phyloP scores from a whole-genome alignment of 2,113 vertebrate species.

The Motacilla tschutschensis region DNA sequence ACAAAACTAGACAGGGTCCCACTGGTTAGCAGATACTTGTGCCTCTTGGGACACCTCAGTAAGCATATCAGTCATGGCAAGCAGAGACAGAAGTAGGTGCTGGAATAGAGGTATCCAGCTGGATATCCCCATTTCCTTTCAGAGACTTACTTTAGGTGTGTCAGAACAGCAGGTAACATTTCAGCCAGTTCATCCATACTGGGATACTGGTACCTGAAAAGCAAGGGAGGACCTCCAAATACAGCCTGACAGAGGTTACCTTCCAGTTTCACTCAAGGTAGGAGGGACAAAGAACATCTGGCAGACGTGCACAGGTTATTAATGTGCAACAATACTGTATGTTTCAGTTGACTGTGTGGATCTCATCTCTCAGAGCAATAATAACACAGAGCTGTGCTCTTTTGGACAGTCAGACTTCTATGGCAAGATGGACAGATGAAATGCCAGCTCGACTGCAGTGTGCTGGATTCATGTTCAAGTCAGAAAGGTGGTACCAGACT shows the following conservation, averaged over 20 bases:
- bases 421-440: neutral
- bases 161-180: constrained; percentile 89
- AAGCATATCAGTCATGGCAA: neutral
- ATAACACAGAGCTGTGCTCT: neutral
- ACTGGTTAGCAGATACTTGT: neutral
- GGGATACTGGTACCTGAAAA: constrained; percentile 90
- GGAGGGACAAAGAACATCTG: neutral
- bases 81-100: neutral
- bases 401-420: neutral
- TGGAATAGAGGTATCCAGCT: neutral
- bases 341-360: neutral
- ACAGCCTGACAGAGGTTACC: neutral
- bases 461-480: neutral
- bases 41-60: neutral
- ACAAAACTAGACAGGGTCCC: neutral
- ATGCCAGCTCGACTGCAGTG: neutral
- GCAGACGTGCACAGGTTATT: neutral
- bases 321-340: neutral
- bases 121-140: neutral
- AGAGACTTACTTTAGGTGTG: constrained; percentile 85
- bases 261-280: neutral
- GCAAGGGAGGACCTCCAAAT: neutral
- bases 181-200: constrained; percentile 92
- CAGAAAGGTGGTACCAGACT: neutral
- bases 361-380: neutral